Percentiles rank a stretch among this genome's conserved stretches.
These are phyloP conservation scores for Sporophila hypoxantha DNA, from an alignment of 2,113 vertebrate species.

Conservation along the genomic window DNA sequence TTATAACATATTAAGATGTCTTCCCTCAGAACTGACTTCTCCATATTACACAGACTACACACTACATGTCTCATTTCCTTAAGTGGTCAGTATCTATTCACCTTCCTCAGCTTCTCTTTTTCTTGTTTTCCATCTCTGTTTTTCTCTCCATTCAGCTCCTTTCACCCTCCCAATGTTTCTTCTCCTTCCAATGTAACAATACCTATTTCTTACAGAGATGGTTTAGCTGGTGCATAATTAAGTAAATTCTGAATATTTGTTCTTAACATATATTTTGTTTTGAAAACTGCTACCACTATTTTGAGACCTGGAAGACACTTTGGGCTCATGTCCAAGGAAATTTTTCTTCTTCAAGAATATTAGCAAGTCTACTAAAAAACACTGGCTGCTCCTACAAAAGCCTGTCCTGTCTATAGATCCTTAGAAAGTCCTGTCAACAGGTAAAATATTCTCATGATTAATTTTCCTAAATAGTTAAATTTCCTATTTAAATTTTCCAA, in stretches of 20 bases:
- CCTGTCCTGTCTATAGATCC: neutral
- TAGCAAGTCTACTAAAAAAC: neutral
- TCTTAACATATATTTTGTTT: neutral
- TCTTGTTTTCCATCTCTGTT: neutral
- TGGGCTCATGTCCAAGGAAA: neutral
- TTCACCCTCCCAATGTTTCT: neutral
- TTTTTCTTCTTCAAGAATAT: neutral
- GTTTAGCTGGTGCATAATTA: neutral
- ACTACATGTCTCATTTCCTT: fast-evolving
- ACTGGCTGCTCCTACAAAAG: neutral
- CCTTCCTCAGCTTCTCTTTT: neutral
- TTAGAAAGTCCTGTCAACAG: neutral
- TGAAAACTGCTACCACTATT: neutral
- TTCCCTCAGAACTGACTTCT: neutral
- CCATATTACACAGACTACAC: neutral
- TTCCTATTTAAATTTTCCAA: neutral
- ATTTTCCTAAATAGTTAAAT: neutral
- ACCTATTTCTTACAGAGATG: neutral
- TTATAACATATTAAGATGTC: neutral
- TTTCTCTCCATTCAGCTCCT: neutral
- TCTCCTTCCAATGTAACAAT: neutral
- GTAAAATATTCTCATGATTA: neutral
- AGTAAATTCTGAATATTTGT: neutral
- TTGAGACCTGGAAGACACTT: neutral
- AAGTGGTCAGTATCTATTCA: neutral